Evolutionary conservation across 2,113 vertebrate genomes (phyloP).

Genomic region (Stictonetta naevosa): DNA sequence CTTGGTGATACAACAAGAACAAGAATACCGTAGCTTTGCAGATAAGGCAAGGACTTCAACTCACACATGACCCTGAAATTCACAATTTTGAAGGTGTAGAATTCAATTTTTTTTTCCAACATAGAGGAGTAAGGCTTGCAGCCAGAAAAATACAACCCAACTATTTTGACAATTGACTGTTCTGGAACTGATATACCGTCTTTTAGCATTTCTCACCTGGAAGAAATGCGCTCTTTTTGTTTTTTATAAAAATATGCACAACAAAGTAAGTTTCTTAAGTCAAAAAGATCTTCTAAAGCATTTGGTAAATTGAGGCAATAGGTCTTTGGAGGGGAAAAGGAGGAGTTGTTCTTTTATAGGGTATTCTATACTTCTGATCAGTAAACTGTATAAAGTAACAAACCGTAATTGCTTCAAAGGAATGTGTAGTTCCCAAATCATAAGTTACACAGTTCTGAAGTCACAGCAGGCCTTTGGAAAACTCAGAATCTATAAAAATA

Average conservation of each 20-base stretch:
- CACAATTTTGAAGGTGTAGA: neutral
- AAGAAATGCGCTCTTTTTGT: neutral
- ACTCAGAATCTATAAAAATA: neutral
- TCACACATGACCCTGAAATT: neutral
- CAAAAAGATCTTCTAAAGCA: neutral
- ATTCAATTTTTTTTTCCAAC: neutral
- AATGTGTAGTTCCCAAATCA: neutral
- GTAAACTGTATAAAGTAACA: neutral
- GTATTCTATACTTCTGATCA: neutral
- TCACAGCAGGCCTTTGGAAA: neutral
- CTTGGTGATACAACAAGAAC: neutral
- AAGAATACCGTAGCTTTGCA: neutral
- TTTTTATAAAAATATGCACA: neutral
- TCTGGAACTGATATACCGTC: neutral
- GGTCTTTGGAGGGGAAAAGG: neutral
- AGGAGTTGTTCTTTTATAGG: neutral
- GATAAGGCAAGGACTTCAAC: neutral
- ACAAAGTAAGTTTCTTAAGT: neutral
- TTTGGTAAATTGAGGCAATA: neutral
- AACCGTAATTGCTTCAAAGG: neutral
- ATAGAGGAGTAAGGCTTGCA: neutral
- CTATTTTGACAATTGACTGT: neutral
- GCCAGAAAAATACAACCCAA: neutral
- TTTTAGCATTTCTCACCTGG: neutral
- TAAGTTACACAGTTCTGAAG: rapidly evolving